phyloP scores from a whole-genome alignment of 2,888 invertebrate genomes.

The Vandiemenella viatica region DNA sequence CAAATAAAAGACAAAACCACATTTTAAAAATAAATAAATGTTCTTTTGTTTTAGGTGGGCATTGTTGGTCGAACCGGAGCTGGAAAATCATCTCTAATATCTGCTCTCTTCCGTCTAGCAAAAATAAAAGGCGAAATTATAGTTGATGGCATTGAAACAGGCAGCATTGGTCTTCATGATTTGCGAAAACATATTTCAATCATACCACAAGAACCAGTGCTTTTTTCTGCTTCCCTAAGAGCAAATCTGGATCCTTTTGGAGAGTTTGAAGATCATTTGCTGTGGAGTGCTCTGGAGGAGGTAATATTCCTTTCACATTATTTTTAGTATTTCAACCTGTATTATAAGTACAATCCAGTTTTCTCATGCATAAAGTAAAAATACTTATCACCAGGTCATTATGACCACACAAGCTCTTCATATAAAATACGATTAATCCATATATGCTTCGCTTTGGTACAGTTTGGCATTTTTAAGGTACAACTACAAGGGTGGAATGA shows the following conservation, averaged over 20 bases:
- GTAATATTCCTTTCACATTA: no score
- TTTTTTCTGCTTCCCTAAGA: conserved; percentile 48
- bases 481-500: no score
- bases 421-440: no score
- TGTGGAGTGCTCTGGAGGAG: conserved; percentile 32
- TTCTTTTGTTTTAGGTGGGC: background rate
- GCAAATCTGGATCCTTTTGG: conserved; percentile 51
- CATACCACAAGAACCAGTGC: conserved; percentile 46
- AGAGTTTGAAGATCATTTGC: conserved; percentile 31
- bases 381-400: no score
- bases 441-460: no score
- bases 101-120: background rate
- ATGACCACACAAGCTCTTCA: no score
- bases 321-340: no score
- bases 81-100: background rate
- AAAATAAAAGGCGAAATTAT: background rate
- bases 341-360: no score
- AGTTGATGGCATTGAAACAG: background rate
- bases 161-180: background rate
- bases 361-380: no score
- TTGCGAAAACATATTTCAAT: background rate
- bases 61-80: background rate
- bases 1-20: no score
- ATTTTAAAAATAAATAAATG: no score
- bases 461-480: no score